Evolutionary conservation across 2,888 invertebrate genomes (phyloP).

Genomic region (Serripes groenlandicus): DNA sequence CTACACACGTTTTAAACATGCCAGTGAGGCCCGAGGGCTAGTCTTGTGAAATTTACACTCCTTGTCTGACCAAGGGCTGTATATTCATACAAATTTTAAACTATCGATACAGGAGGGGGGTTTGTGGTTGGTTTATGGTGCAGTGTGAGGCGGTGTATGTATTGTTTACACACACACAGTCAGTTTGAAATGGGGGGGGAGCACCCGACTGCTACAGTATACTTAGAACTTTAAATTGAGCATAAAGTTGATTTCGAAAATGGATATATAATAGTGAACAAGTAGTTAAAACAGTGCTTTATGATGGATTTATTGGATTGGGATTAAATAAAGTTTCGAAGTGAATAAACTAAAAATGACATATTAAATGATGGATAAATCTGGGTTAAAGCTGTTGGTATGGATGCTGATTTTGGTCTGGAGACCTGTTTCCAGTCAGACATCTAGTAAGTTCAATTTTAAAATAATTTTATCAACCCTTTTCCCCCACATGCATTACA

Average conservation of each 20-base stretch:
- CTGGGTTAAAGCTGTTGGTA: too few species aligned
- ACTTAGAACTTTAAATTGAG: background rate
- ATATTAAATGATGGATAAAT: too few species aligned
- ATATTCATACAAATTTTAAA: constrained; percentile 17
- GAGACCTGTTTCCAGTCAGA: too few species aligned
- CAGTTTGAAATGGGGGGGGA: constrained; percentile 3
- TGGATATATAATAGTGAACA: background rate
- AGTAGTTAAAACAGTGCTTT: background rate
- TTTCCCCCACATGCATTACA: too few species aligned
- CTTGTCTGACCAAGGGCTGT: background rate
- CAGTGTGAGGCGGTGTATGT: background rate
- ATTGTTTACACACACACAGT: constrained; percentile 2
- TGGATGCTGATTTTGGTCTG: too few species aligned
- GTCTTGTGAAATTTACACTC: constrained; percentile 11
- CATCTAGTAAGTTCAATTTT: too few species aligned
- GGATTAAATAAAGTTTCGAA: background rate
- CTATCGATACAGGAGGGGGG: constrained; percentile 11
- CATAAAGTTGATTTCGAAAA: background rate
- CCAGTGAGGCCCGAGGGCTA: background rate
- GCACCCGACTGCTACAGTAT: background rate
- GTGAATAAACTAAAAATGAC: too few species aligned
- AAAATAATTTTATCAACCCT: too few species aligned
- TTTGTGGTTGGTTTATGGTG: background rate
- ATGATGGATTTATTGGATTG: background rate
- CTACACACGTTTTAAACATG: background rate